Conservation (phyloP, 2,113 vertebrate species). For the Ceuthmochares aereus region DNA sequence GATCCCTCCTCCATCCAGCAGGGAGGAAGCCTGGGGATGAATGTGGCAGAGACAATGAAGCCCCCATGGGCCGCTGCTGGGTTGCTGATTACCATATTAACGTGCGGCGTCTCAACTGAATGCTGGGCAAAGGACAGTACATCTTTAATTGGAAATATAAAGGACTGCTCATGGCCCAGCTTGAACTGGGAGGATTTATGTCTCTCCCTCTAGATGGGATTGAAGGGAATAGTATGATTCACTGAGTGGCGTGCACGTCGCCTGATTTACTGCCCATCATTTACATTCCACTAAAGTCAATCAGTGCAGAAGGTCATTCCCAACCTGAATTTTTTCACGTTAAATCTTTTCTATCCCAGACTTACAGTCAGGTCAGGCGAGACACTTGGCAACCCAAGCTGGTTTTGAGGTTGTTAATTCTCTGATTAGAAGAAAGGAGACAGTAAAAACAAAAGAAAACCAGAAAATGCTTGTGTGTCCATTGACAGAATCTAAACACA, state of each 20-base stretch:
- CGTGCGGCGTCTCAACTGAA: constrained; percentile 45
- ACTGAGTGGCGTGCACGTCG: constrained; percentile 55
- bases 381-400: neutral
- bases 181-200: constrained; percentile 84
- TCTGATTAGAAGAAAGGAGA: neutral
- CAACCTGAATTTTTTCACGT: constrained; percentile 78
- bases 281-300: constrained; percentile 88
- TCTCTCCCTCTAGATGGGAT: constrained; percentile 77
- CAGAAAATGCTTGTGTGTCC: neutral
- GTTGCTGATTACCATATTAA: constrained; percentile 66
- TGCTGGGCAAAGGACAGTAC: constrained; percentile 69
- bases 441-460: constrained; percentile 17
- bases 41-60: constrained; percentile 9
- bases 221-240: constrained; percentile 81
- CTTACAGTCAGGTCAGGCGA: constrained; percentile 25
- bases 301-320: constrained; percentile 87
- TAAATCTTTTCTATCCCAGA: constrained; percentile 70
- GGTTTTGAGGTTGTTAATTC: constrained; percentile 27
- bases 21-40: constrained; percentile 27
- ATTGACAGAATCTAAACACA: fast-evolving
- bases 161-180: constrained; percentile 68
- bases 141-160: constrained; percentile 78
- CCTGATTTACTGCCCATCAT: constrained; percentile 89
- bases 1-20: neutral
- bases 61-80: neutral